phyloP scores from a whole-genome alignment of 2,888 invertebrate genomes.

The Lochmaea capreae region DNA sequence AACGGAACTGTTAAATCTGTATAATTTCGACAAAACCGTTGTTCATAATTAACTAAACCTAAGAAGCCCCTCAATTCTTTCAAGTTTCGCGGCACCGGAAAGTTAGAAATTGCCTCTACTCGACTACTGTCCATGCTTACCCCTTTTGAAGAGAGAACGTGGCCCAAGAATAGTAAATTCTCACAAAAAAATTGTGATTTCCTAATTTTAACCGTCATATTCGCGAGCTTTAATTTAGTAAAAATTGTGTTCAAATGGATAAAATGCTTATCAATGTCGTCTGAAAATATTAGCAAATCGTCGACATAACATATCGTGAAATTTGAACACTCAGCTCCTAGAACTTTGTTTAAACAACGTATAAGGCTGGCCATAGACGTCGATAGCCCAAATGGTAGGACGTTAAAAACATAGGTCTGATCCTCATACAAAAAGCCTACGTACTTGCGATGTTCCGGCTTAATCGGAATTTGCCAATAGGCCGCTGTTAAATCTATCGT shows the following conservation, averaged over 20 bases:
- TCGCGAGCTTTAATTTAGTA: background rate
- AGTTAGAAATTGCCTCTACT: background rate
- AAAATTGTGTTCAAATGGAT: background rate
- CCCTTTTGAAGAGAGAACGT: too few species aligned
- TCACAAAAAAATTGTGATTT: background rate
- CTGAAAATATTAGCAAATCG: background rate
- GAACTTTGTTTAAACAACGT: background rate
- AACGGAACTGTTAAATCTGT: too few species aligned
- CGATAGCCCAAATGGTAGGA: slow-evolving; percentile 4
- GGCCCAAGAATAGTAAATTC: too few species aligned
- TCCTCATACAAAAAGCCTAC: slow-evolving; percentile 42
- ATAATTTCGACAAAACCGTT: background rate
- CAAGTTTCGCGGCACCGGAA: background rate
- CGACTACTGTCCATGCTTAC: too few species aligned
- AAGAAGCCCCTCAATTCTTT: background rate
- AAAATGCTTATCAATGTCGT: background rate
- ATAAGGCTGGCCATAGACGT: background rate
- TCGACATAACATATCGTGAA: background rate
- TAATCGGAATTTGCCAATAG: slow-evolving; percentile 45
- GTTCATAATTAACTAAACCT: slow-evolving; percentile 5
- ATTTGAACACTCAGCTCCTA: background rate
- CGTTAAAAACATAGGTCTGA: slow-evolving; percentile 33
- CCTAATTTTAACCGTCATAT: background rate
- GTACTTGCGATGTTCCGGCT: slow-evolving; percentile 33
- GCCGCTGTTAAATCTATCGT: slow-evolving; percentile 35